Percentiles rank a stretch among this genome's conserved stretches.
Evolutionary conservation across 2,888 invertebrate genomes (phyloP).

Genomic region (Dicranocentrus wangi): DNA sequence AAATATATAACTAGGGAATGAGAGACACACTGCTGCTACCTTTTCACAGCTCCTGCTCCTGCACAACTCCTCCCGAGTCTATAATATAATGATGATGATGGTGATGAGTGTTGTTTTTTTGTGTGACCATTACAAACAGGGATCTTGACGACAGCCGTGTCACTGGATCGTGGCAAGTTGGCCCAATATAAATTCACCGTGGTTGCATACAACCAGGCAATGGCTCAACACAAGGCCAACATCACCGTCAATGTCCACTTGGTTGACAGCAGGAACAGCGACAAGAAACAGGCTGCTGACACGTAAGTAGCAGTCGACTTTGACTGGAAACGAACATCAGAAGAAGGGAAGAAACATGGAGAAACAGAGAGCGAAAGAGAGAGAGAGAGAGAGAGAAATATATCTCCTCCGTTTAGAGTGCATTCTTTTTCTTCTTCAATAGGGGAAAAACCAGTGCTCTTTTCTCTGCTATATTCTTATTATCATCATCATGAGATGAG

Average conservation of each 20-base stretch:
- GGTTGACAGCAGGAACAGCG: slow-evolving; percentile 41
- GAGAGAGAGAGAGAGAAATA: neutral
- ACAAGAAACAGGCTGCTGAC: slow-evolving; percentile 52
- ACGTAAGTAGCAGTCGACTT: slow-evolving; percentile 36
- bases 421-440: neutral
- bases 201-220: slow-evolving; percentile 51
- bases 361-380: neutral
- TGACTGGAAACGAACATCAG: slow-evolving; percentile 11
- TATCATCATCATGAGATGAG: no score
- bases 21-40: no score
- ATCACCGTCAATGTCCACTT: slow-evolving; percentile 55
- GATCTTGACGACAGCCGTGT: slow-evolving; percentile 48
- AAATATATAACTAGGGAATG: no score
- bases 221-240: slow-evolving; percentile 55
- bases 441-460: no score
- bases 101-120: no score
- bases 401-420: neutral
- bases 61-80: no score
- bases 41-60: no score
- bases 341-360: neutral
- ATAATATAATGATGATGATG: no score
- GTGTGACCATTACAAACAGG: slow-evolving; percentile 16
- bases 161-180: slow-evolving; percentile 58
- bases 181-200: slow-evolving; percentile 49
- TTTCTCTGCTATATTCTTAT: no score